Evolutionary conservation across 2,888 invertebrate species (phyloP).

Genomic region (Antheraea assamensis): DNA sequence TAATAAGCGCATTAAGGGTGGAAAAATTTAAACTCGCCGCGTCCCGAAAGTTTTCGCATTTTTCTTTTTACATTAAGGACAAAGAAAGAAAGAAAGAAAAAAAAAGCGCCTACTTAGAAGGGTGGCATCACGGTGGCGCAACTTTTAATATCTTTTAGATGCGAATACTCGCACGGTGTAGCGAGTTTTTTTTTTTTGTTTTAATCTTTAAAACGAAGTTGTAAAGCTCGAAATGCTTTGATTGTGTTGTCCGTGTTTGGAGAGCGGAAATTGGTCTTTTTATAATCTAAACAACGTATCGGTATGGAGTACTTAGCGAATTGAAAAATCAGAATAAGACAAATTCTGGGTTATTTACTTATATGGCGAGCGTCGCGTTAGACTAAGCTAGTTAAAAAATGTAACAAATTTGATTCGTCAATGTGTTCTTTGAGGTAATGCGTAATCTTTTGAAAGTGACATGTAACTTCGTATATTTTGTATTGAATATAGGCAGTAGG

Average conservation of each 20-base stretch:
- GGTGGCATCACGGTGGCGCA: slow-evolving; percentile 72
- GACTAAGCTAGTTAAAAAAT: too few relatives aligned
- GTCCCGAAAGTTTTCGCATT: slow-evolving; percentile 72
- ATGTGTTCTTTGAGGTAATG: too few relatives aligned
- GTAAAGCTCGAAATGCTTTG: slow-evolving; percentile 35
- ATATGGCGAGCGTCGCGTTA: too few relatives aligned
- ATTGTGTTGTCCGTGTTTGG: slow-evolving; percentile 27
- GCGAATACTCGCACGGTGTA: slow-evolving; percentile 32
- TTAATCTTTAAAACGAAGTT: slow-evolving; percentile 8
- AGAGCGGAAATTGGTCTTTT: slow-evolving; percentile 45
- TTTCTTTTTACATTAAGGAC: slow-evolving; percentile 79
- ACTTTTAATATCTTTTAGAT: slow-evolving; percentile 71
- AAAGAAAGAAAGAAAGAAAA: slow-evolving; percentile 65
- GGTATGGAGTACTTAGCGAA: slow-evolving; percentile 68
- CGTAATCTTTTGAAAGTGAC: too few relatives aligned
- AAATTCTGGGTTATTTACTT: slow-evolving; percentile 38
- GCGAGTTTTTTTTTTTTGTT: slow-evolving; percentile 1
- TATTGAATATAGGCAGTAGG: too few relatives aligned
- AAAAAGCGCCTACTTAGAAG: slow-evolving; percentile 71
- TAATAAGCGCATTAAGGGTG: slow-evolving; percentile 81
- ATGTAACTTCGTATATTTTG: too few relatives aligned
- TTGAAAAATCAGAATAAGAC: slow-evolving; percentile 57
- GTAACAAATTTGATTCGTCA: too few relatives aligned
- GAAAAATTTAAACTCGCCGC: slow-evolving; percentile 68
- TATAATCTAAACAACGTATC: slow-evolving; percentile 60